Base-by-base conservation (phyloP, 1,140 invertebrate genomes). In the Drosophila guanche region DNA sequence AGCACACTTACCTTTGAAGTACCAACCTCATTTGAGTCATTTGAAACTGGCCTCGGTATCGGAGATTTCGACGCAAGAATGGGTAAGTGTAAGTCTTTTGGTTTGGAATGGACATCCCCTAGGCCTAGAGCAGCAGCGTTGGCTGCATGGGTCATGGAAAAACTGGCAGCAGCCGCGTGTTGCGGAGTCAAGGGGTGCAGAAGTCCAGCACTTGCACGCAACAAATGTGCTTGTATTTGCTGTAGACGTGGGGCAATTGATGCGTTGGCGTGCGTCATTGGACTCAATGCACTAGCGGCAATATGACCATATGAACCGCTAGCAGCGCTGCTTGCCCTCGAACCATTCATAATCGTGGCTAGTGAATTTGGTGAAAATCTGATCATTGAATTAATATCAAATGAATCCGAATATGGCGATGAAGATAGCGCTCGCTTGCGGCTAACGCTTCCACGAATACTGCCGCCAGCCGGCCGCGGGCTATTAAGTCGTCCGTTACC, bases 371-470 rank as follows among this genome's bases (percentile, higher is more conserved):
- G 98, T 10, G 97, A 99, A 77, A 98, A 97, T 67, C 98, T 94
- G 76, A 99, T 98, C 93, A 99, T 96, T 51, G 97, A 98, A 83
- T 97, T 97, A 79, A 99, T 95, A 91, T 99, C 97, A 84, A 98
- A 94, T 8, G 96, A 97, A 90, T 99, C 97, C 0, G 97, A 97
- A 79, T 98, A 98, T 0, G 98, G 97, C 10, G 97, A 99, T 91
- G 97, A 97, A 47, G 97, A 98, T 0, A 98, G 93, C 0, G 98
- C 97, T 47, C 98, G 93, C 90, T 99, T 99, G 27, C 97, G 94
- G 84, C 95, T 95, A 25, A 95, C 95, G 45, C 95, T 95, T 91
- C 94, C 89, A 62, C 94, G 80, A 91, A 95, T 83, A 79, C 92
- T 93, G 3, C 93, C 76, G 65, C 92, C 91, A 7, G 92, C 91